Evolutionary conservation across 1,140 invertebrate genomes (phyloP).

Genomic region (Drosophila willistoni): DNA sequence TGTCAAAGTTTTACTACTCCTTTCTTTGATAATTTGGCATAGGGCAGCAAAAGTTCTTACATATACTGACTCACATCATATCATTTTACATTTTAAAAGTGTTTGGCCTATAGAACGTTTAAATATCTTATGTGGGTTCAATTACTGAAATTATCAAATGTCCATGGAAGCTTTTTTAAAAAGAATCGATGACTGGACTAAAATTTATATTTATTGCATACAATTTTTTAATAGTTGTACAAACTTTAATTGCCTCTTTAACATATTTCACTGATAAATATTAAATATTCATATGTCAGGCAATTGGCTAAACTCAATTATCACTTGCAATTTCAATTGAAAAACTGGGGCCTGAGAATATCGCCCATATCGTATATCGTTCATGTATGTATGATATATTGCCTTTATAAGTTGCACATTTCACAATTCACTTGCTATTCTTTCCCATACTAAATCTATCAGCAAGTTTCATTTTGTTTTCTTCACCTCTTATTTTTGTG

Average conservation of each 20-base stretch:
- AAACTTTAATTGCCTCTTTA: conserved; percentile 11
- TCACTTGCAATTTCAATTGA: conserved; percentile 15
- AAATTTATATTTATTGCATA: not conserved
- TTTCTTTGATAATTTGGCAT: no score
- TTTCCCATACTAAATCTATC: conserved; percentile 20
- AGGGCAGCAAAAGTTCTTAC: no score
- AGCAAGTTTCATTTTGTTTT: conserved; percentile 16
- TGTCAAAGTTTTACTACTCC: no score
- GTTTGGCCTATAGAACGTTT: no score
- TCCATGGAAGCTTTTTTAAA: not conserved
- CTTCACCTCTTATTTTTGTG: not conserved
- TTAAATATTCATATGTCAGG: not conserved
- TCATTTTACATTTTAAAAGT: no score
- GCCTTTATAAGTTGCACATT: conserved; percentile 9
- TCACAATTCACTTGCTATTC: conserved; percentile 12
- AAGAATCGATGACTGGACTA: not conserved
- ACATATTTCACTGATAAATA: not conserved
- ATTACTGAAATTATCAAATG: no score
- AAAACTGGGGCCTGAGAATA: conserved; percentile 11
- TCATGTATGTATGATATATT: conserved; percentile 8
- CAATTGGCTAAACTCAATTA: conserved; percentile 29
- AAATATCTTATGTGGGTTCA: no score
- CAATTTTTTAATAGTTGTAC: conserved; percentile 6
- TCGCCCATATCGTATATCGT: not conserved
- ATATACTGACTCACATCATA: no score